Percentiles rank a stretch among this genome's conserved stretches.
These are phyloP conservation scores for Hemibagrus guttatus DNA, from an alignment of 2,797 vertebrate species.

Conservation along the genomic window DNA sequence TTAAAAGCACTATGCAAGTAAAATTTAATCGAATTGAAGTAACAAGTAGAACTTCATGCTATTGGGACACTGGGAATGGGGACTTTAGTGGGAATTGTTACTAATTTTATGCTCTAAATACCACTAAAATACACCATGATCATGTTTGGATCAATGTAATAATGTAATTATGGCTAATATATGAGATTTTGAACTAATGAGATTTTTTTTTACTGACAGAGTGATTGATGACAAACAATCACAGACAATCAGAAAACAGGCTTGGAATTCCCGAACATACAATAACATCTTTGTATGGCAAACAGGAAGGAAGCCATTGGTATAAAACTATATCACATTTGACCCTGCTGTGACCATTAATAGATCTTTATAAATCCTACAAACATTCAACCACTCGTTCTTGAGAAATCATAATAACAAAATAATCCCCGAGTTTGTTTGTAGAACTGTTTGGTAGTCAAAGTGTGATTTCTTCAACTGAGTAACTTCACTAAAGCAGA, in stretches of 20 bases:
- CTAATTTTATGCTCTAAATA: not conserved
- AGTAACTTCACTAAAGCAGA: not conserved
- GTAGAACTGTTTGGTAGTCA: not conserved
- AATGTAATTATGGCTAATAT: not conserved
- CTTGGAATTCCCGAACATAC: not conserved
- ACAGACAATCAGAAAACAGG: not conserved
- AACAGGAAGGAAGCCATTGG: not conserved
- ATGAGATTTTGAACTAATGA: not conserved
- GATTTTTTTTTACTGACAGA: not conserved
- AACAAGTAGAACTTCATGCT: not conserved
- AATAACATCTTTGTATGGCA: not conserved
- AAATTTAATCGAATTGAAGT: no score
- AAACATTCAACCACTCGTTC: not conserved
- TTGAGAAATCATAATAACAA: not conserved
- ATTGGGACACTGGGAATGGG: not conserved
- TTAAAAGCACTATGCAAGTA: no score
- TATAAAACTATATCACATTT: not conserved
- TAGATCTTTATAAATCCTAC: not conserved
- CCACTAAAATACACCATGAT: not conserved
- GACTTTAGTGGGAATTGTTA: not conserved
- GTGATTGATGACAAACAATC: not conserved
- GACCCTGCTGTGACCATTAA: not conserved
- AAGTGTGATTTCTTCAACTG: constrained; percentile 1
- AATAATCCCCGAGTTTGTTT: not conserved
- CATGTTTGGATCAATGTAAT: not conserved